Evolutionary conservation across 2,797 vertebrate genomes (phyloP), one percentile per base, ranked within the genome.

Genomic region (Brachymystax lenok): DNA sequence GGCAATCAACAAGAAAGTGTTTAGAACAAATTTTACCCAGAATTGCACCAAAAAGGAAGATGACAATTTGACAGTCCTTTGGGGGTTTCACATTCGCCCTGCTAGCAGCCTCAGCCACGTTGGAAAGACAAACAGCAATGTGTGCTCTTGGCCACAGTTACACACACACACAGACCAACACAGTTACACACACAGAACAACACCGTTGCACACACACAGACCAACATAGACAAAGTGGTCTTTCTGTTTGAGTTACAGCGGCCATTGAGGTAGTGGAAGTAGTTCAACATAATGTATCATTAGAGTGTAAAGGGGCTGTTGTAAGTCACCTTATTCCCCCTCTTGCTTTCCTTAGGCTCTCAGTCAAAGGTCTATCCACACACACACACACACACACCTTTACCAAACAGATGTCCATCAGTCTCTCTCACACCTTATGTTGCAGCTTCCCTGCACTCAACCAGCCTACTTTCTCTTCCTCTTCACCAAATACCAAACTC

Each of bases 231-330:
- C 5, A 33, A 33, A 91, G 88, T 84, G 76, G 80, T 80, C 74
- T 64, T 86, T 90, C 79, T 87, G 76, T 71, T 86, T 90, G 80
- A 73, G 79, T 84, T 81, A 82, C 79, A 27, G 79, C 84, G 77
- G 84, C 78, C 83, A 86, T 51, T 79, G 64, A 59, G 67, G 50
- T 78, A 61, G 71, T 19, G 71, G 51, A 61, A 64, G 63, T 88
- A 88, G 89, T 88, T 91, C 82, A 88, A 71, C 82, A 76, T 89
- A 90, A 88, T 90, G 86, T 86, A 85, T 91, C 89, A 86, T 90
- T 86, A 87, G 79, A 87, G 86, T 79, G 85, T 69, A 90, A 87
- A 88, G 84, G 84, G 80, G 77, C 74, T 71, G 82, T 88, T 92
- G 85, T 88, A 61, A 74, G 75, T 69, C 80, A 19, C 77, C 56